Evolutionary conservation across 2,888 invertebrate species (phyloP), one percentile per base, ranked within the genome.

Genomic region (Cheilosia soror): DNA sequence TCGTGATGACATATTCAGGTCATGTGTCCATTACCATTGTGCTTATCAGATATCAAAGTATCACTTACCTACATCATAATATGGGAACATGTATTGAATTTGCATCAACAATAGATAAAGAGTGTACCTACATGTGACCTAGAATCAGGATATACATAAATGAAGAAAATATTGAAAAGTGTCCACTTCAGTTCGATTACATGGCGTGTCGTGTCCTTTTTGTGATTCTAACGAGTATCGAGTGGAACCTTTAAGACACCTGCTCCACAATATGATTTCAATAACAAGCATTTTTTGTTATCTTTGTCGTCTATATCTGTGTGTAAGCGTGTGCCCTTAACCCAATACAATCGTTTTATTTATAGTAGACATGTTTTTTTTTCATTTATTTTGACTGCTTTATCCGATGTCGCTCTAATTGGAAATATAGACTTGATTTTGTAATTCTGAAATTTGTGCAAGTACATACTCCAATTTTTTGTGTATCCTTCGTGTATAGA

Each of bases 151-250:
- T 7, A 47, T 6, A 2, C 7, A 42, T 13, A 42, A 20, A 47
- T 5, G 25, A 29, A 20, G 31, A 20, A 13, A 63, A 20, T 31
- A 47, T 31, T 5, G 33, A 47, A 31, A 20, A 33, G 13, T 20
- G 33, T n/a, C 7, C 15, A 13, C 6, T 9, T 63, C 13, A 11
- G 4, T 40, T 20, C n/a, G 31, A 25, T 49, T 40, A 40, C 5
- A 37, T 3, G 33, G 37, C 20, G 15, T 37, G 47, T 63, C 49
- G 47, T 63, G n/a, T 63, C 49, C 25, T 47, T 20, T 65, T 47
- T 51, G 5, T 13, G 27, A 65, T 37, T 37, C 49, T 37, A 51
- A 65, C 49, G 65, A 51, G 37, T 65, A 65, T 49, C 33, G 33
- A 33, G n/a, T 51, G 47, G 15, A 20, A 47, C 20, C 15, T 25